Evolutionary conservation across 92 coral and sea anemone species (phyloP), one percentile per base, ranked within the genome.

Genomic region (Muricea muricata): DNA sequence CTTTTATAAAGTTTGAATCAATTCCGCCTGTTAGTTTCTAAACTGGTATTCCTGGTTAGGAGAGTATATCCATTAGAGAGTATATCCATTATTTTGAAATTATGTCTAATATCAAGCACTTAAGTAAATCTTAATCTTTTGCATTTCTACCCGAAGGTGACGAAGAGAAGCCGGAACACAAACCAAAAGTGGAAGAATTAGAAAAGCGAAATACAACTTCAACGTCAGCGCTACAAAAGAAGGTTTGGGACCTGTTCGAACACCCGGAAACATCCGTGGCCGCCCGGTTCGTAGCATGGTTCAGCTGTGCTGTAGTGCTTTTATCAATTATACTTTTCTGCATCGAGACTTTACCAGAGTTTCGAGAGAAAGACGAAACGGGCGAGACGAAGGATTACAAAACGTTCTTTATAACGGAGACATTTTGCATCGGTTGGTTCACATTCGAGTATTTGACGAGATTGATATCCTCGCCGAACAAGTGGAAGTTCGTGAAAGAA

Each of bases 401-500:
- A 14, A 86, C 87, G 1, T 92, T 97, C 78, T 97, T 97, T 57
- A 69, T 89, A 26, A 91, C 89, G 12, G 99, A 97, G 75, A 86
- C 93, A 15, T 65, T 92, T 17, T 97, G 99, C 65, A 97, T 97
- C 54, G 87, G 93, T n/a, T 97, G 99, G 99, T 97, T 97, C 42
- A 89, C 97, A 13, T 48, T 97, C 7, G 99, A 97, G 81, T 97
- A 97, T 65, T 46, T 92, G 25, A 85, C 93, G 34, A 91, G 99
- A 6, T 85, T 97, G 26, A 33, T 89, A 39, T 90, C 92, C 50
- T 88, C 94, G 26, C 99, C 99, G 4, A 91, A 89, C 80, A 97
- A 97, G 82, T 97, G 97, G 87, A 94, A 85, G 73, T 97, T 97
- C 52, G 78, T 97, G 18, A 92, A 88, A 31, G 94, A 95, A 35